Conservation (phyloP, 2,113 vertebrate genomes). For the Arenaria interpres region DNA sequence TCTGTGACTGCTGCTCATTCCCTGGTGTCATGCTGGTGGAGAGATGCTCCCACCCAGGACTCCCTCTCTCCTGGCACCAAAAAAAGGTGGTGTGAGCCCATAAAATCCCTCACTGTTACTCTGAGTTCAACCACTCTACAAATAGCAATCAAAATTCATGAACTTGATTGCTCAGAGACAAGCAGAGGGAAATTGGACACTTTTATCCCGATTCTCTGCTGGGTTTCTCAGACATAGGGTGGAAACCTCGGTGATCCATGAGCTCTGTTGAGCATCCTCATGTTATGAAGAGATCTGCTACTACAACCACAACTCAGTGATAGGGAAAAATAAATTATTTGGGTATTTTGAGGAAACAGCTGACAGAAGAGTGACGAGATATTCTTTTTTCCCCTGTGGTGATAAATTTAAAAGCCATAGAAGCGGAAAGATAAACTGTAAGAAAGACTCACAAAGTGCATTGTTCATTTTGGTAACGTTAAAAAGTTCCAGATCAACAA, state of each 20-base stretch:
- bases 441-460: not conserved
- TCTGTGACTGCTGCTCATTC: not conserved
- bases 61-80: not conserved
- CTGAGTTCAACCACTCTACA: not conserved
- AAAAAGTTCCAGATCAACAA: not conserved
- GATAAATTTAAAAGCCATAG: not conserved
- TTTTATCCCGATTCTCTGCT: not conserved
- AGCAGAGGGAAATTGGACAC: not conserved
- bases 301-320: not conserved
- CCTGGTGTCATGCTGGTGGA: not conserved
- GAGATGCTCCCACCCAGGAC: not conserved
- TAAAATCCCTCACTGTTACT: not conserved
- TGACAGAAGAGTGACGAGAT: not conserved
- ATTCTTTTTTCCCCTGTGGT: not conserved
- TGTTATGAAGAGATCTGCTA: not conserved
- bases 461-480: not conserved
- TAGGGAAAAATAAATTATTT: not conserved
- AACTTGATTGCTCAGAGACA: not conserved
- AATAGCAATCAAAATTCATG: not conserved
- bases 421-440: not conserved
- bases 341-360: not conserved
- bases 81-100: accelerated
- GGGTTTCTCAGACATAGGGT: not conserved
- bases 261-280: not conserved
- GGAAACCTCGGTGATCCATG: not conserved